Conservation (phyloP, 1,140 invertebrate species). For the Bombus sylvicola region DNA sequence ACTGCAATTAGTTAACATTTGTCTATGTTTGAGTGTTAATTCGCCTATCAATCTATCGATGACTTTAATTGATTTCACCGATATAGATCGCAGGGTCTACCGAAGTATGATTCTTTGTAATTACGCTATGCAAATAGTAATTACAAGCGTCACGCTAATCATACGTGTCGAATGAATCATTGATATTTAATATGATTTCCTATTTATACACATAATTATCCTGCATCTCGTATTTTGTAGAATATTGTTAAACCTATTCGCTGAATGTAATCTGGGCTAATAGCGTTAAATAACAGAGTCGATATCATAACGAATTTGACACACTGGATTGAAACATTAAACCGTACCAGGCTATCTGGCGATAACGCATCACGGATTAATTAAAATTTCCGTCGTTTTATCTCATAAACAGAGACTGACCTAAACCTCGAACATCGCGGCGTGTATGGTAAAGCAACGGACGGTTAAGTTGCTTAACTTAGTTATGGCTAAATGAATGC, state of each 20-base stretch:
- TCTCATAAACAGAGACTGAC: neutral
- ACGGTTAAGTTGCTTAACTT: slow-evolving; percentile 26
- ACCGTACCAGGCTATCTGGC: neutral
- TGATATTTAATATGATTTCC: neutral
- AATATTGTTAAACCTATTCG: neutral
- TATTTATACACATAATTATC: neutral
- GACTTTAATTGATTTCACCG: neutral
- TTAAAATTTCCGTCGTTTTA: slow-evolving; percentile 32
- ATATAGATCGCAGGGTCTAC: neutral
- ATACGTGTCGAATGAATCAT: too few relatives aligned
- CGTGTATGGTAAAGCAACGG: neutral
- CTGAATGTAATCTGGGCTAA: neutral
- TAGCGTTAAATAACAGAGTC: neutral
- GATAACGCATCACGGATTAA: neutral
- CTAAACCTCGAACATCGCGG: neutral
- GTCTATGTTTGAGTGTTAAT: neutral
- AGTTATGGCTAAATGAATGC: slow-evolving; percentile 4
- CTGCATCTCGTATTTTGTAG: neutral
- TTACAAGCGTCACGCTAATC: neutral
- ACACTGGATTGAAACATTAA: neutral
- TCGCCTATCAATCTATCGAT: neutral
- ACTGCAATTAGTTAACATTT: neutral
- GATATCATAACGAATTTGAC: neutral
- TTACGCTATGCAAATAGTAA: neutral
- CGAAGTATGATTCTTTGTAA: neutral